Evolutionary conservation across 2,797 vertebrate species (phyloP).

Genomic region (Vespertilio murinus): DNA sequence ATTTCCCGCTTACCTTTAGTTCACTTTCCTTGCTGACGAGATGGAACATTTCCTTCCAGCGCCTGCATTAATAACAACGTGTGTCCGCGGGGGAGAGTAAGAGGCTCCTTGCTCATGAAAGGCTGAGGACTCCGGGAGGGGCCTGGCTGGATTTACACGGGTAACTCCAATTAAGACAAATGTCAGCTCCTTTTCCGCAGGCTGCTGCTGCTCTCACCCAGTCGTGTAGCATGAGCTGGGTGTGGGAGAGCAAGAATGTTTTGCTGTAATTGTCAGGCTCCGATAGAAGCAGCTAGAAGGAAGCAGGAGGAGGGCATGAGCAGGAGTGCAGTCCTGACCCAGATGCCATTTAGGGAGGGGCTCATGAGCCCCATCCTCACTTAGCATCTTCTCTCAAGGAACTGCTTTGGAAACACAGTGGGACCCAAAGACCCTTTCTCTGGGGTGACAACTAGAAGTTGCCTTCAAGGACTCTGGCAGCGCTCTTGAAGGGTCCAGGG

Average conservation of each 20-base stretch:
- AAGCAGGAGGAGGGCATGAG: not conserved
- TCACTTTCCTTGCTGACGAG: not conserved
- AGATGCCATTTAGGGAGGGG: not conserved
- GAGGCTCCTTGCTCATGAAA: constrained; percentile 35
- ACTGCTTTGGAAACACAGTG: not conserved
- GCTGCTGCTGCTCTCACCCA: not conserved
- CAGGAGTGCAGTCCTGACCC: not conserved
- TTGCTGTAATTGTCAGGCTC: constrained; percentile 37
- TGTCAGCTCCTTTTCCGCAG: constrained; percentile 48
- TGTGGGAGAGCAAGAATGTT: not conserved
- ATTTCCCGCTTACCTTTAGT: not conserved
- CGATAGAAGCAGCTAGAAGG: constrained; percentile 44
- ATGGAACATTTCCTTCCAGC: constrained; percentile 28
- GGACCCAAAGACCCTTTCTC: not conserved
- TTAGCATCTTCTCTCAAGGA: not conserved
- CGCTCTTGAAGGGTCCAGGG: not conserved
- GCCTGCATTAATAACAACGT: constrained; percentile 7
- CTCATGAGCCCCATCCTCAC: not conserved
- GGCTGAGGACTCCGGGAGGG: not conserved
- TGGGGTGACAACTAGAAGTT: not conserved
- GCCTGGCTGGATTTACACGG: constrained; percentile 11
- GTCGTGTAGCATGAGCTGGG: not conserved
- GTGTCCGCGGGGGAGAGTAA: not conserved
- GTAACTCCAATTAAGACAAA: constrained; percentile 72
- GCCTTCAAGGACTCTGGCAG: not conserved